Evolutionary conservation across 2,888 invertebrate genomes (phyloP), one percentile per base, ranked within the genome.

Genomic region (Baronia brevicornis): DNA sequence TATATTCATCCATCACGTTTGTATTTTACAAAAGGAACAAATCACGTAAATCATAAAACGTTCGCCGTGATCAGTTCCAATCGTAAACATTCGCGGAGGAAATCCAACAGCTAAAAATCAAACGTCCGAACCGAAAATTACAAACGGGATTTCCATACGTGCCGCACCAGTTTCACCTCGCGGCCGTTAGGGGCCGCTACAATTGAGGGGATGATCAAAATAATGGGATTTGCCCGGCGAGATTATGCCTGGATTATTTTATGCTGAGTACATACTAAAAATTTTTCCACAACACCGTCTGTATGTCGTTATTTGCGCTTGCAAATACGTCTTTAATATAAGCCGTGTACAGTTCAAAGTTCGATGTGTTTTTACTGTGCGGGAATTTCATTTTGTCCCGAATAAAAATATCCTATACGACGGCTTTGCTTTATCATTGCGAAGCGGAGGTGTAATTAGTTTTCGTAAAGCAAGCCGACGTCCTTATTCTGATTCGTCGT

Each of bases 361-460:
- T 17, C 26, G 5, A n/a, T 36, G 48, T 3, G 4, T 7, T 10
- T 4, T 9, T 8, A 5, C 7, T 15, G 39, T 37, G 33, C 34
- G 60, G 59, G 66, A 82, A 80, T 79, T 82, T 80, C 72, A 80
- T 84, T 82, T 79, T 67, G 78, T 65, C 62, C 67, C 55, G 71
- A 78, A 82, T 82, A 82, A 84, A 82, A 82, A 79, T 84, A 79
- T 79, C 71, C 67, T 58, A 80, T 80, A 80, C 74, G 77, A 69
- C 61, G 75, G 78, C 78, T 84, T 82, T 84, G 84, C 80, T 84
- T 84, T 84, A 82, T 82, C 80, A 84, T 82, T 75, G 71, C 67
- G 77, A 71, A 66, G 70, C 65, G 65, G 62, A 60, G 66, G 69
- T 69, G 72, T 84, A 82, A 82, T 84, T 82, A 84, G 84, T 84